These are phyloP conservation scores for Volucella inflata DNA, from an alignment of 2,888 invertebrate species.

Conservation along the genomic window DNA sequence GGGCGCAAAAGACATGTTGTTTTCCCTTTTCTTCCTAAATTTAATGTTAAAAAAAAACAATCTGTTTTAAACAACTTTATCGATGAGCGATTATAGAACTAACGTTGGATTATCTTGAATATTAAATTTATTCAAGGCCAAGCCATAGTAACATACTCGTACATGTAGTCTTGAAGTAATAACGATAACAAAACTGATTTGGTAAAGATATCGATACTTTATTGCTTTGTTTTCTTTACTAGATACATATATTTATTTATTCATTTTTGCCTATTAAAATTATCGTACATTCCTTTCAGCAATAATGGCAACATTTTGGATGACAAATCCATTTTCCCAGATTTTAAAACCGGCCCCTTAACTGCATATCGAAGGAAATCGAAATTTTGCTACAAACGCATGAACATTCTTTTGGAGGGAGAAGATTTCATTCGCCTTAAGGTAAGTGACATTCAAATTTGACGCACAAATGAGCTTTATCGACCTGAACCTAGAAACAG, in stretches of 20 bases:
- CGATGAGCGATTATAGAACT: not conserved
- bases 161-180: too few species aligned
- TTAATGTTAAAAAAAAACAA: too few species aligned
- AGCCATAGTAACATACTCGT: not conserved
- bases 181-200: too few species aligned
- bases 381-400: slow-evolving; percentile 88
- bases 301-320: slow-evolving; percentile 77
- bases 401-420: slow-evolving; percentile 85
- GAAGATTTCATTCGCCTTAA: slow-evolving; percentile 85
- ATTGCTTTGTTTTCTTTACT: not conserved
- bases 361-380: slow-evolving; percentile 87
- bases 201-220: not conserved
- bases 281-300: slow-evolving; percentile 65
- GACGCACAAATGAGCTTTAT: too few species aligned
- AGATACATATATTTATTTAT: not conserved
- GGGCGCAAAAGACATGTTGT: too few species aligned
- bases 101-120: not conserved
- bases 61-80: too few species aligned
- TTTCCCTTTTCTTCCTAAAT: too few species aligned
- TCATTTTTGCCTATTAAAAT: not conserved
- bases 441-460: slow-evolving; percentile 80
- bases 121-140: slow-evolving; percentile 1
- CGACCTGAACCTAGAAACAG: too few species aligned
- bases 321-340: slow-evolving; percentile 84
- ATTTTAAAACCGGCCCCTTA: slow-evolving; percentile 87